Evolutionary conservation across 2,797 vertebrate genomes (phyloP).

Genomic region (Miichthys miiuy): DNA sequence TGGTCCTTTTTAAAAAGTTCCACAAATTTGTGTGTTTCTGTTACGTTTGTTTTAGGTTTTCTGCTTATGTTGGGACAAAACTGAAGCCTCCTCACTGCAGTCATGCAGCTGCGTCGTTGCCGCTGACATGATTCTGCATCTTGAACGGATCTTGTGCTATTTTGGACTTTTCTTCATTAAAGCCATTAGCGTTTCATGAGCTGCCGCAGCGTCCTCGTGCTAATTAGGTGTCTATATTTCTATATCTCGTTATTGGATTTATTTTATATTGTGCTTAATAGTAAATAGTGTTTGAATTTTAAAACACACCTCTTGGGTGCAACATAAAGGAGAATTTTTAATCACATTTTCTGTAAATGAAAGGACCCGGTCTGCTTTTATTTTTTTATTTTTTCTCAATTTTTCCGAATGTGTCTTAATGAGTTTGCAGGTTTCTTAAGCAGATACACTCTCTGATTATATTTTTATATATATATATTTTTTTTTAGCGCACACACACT

Average conservation of each 20-base stretch:
- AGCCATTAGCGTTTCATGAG: slow-evolving; percentile 79
- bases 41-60: not conserved
- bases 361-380: slow-evolving; percentile 70
- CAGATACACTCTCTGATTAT: slow-evolving; percentile 90
- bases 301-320: slow-evolving; percentile 88
- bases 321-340: slow-evolving; percentile 89
- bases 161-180: slow-evolving; percentile 82
- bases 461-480: slow-evolving; percentile 70
- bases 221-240: slow-evolving; percentile 88
- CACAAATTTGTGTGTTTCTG: no score
- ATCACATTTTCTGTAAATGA: slow-evolving; percentile 84
- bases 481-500: slow-evolving; percentile 3
- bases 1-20: not conserved
- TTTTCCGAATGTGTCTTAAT: slow-evolving; percentile 81
- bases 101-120: slow-evolving; percentile 10
- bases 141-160: slow-evolving; percentile 69
- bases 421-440: slow-evolving; percentile 85
- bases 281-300: slow-evolving; percentile 89
- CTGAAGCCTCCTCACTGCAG: slow-evolving; percentile 7
- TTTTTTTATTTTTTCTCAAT: slow-evolving; percentile 23
- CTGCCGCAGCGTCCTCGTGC: slow-evolving; percentile 71
- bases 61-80: not conserved
- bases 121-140: slow-evolving; percentile 64
- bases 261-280: slow-evolving; percentile 86
- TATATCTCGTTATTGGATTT: slow-evolving; percentile 85